Conservation (phyloP, 2,113 vertebrate species). For the Zingel zingel region DNA sequence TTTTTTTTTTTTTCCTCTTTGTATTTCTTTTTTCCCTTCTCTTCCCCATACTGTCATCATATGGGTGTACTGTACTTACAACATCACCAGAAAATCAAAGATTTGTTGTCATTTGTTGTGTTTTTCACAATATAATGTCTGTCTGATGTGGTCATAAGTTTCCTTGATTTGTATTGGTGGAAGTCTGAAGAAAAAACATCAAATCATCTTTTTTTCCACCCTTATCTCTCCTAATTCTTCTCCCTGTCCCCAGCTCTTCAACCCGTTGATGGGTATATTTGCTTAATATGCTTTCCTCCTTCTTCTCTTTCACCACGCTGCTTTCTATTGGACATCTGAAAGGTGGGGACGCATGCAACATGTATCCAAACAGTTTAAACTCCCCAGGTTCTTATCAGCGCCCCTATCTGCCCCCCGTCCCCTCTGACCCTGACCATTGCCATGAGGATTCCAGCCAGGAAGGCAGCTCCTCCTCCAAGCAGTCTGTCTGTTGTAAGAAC, state of each 20-base stretch:
- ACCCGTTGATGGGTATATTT: slow-evolving; percentile 73
- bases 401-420: slow-evolving; percentile 86
- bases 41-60: neutral
- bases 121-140: slow-evolving; percentile 25
- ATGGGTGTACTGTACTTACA: slow-evolving; percentile 8
- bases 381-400: slow-evolving; percentile 86
- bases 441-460: slow-evolving; percentile 83
- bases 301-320: slow-evolving; percentile 95
- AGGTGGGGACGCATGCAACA: slow-evolving; percentile 95
- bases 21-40: neutral
- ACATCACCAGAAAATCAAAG: neutral
- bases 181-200: slow-evolving; percentile 23
- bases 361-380: slow-evolving; percentile 89
- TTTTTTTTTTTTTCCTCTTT: neutral
- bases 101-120: slow-evolving; percentile 10
- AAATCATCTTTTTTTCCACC: slow-evolving; percentile 16
- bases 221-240: slow-evolving; percentile 23
- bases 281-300: slow-evolving; percentile 91
- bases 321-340: slow-evolving; percentile 87
- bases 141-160: slow-evolving; percentile 15
- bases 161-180: slow-evolving; percentile 18
- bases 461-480: slow-evolving; percentile 88
- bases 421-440: slow-evolving; percentile 81
- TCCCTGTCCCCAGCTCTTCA: slow-evolving; percentile 31
- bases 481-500: slow-evolving; percentile 88